These are phyloP conservation scores for Pseudobourletiella spinata DNA, from an alignment of 1,140 invertebrate genomes.

Conservation along the genomic window DNA sequence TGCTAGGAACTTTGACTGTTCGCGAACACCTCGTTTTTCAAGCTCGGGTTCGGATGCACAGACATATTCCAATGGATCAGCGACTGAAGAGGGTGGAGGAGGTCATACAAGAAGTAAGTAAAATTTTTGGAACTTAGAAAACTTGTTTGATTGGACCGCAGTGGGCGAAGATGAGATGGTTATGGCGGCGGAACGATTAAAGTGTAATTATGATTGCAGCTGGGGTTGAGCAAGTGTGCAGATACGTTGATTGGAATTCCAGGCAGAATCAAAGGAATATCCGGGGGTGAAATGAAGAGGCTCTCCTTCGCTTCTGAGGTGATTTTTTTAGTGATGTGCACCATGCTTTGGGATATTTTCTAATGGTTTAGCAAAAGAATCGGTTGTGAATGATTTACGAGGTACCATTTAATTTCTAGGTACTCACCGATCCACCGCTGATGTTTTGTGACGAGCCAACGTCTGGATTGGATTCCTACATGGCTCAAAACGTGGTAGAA, in stretches of 20 bases:
- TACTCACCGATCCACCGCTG: constrained; percentile 85
- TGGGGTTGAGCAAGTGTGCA: constrained; percentile 75
- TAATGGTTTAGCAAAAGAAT: too few species aligned
- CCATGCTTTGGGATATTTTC: too few species aligned
- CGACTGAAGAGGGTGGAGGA: constrained; percentile 76
- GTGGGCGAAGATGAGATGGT: not conserved
- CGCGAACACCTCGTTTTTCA: constrained; percentile 41
- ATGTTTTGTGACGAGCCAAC: constrained; percentile 98
- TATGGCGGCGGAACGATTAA: constrained; percentile 56
- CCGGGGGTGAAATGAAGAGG: constrained; percentile 89
- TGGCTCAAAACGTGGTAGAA: constrained; percentile 86
- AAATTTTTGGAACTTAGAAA: not conserved
- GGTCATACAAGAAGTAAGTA: constrained; percentile 71
- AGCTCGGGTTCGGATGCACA: constrained; percentile 86
- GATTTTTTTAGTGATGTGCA: too few species aligned
- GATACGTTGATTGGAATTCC: constrained; percentile 79
- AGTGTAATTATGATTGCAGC: constrained; percentile 43
- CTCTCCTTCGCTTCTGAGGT: constrained; percentile 46
- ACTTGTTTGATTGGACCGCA: not conserved
- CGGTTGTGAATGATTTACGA: too few species aligned
- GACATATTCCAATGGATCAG: constrained; percentile 59
- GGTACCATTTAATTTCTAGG: constrained; percentile 44
- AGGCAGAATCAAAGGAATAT: constrained; percentile 80
- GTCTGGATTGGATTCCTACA: constrained; percentile 77
- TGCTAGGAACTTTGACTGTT: not conserved